Percentiles rank a stretch among this genome's conserved stretches.
Evolutionary conservation across 2,888 invertebrate species (phyloP).

Genomic region (Pristionchus exspectatus): DNA sequence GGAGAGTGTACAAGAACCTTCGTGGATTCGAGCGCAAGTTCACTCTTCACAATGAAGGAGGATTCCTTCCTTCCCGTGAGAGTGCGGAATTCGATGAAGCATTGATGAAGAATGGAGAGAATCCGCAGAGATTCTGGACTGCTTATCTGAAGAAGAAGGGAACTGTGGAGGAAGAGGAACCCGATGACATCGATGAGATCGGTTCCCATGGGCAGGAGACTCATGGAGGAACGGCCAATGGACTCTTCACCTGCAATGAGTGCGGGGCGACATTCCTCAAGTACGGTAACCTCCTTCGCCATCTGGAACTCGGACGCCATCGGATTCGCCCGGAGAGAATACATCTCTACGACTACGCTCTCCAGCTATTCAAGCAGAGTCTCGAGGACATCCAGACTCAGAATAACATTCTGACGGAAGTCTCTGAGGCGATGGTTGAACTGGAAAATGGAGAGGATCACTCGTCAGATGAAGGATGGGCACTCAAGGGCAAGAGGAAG

Average conservation of each 20-base stretch:
- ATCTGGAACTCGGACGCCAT: not conserved
- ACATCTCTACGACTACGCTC: not conserved
- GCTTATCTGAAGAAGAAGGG: not conserved
- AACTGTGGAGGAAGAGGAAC: not conserved
- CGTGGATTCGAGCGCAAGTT: not conserved
- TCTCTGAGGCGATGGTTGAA: not conserved
- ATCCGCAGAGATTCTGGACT: not conserved
- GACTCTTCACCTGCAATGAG: not conserved
- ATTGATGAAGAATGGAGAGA: slow-evolving; percentile 8
- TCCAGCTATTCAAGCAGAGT: not conserved
- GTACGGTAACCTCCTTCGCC: not conserved
- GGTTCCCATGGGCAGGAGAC: not conserved
- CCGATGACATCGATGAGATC: slow-evolving; percentile 8
- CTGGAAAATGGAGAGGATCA: not conserved
- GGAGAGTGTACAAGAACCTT: not conserved
- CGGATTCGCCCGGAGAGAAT: not conserved
- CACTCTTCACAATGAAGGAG: not conserved
- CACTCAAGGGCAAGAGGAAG: slow-evolving; percentile 15
- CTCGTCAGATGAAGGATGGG: not conserved
- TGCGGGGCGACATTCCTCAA: not conserved
- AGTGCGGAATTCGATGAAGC: not conserved
- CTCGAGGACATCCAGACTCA: not conserved
- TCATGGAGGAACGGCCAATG: not conserved
- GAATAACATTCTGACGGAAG: not conserved
- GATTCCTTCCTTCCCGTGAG: not conserved